Conservation (phyloP, 2,113 vertebrate genomes). For the Oxygymnocypris stewartii region DNA sequence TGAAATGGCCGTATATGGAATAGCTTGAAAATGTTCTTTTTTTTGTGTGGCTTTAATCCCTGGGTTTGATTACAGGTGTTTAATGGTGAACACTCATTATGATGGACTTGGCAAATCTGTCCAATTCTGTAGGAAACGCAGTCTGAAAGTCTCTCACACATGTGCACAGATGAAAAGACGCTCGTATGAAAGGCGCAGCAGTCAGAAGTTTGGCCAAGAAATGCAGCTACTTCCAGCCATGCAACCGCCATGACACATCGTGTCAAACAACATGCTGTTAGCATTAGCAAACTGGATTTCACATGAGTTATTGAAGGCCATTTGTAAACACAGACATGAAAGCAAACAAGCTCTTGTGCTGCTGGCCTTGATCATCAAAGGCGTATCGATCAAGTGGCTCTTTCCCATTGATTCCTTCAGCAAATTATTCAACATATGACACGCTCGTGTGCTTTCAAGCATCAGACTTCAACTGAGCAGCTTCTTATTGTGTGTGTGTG, state of each 20-base stretch:
- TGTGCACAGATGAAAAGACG: slow-evolving; percentile 31
- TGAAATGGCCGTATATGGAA: no score
- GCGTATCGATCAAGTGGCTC: slow-evolving; percentile 68
- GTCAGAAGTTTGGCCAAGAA: slow-evolving; percentile 50
- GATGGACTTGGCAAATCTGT: background rate
- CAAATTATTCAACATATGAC: slow-evolving; percentile 50
- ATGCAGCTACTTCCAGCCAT: slow-evolving; percentile 50
- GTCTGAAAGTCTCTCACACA: background rate
- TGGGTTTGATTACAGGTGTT: background rate
- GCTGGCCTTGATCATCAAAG: slow-evolving; percentile 74
- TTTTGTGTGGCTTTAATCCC: background rate
- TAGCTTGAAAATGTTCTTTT: background rate
- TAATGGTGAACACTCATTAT: background rate
- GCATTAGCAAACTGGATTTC: slow-evolving; percentile 68
- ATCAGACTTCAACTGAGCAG: slow-evolving; percentile 12
- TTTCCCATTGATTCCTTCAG: slow-evolving; percentile 39
- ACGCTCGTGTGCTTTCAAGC: slow-evolving; percentile 50
- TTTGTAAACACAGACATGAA: slow-evolving; percentile 77
- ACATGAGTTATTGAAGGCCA: slow-evolving; percentile 70
- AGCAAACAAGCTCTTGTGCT: slow-evolving; percentile 68
- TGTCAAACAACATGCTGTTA: slow-evolving; percentile 65
- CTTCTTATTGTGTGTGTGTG: slow-evolving; percentile 7
- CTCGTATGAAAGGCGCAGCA: slow-evolving; percentile 5
- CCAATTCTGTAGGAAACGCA: background rate
- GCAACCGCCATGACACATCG: slow-evolving; percentile 59